Percentiles rank a stretch among this genome's conserved stretches.
Evolutionary conservation across 2,888 invertebrate genomes (phyloP).

Genomic region (Dicyrtoma fusca): DNA sequence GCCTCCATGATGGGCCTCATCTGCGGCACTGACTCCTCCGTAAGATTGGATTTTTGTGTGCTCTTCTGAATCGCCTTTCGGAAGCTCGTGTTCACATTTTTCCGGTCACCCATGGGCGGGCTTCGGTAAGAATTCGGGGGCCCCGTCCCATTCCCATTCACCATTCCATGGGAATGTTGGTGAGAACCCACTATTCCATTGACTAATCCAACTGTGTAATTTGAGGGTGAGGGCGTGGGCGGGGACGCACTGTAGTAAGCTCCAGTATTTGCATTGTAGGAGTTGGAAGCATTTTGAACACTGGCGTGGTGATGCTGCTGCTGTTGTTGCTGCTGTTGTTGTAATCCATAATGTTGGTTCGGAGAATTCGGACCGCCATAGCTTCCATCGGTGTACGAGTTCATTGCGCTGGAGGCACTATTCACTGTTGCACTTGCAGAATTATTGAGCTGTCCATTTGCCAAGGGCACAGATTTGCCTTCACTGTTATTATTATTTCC

Average conservation of each 20-base stretch:
- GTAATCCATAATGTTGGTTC: constrained; percentile 23
- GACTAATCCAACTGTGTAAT: constrained; percentile 12
- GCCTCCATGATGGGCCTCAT: constrained; percentile 48
- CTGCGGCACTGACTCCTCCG: constrained; percentile 65
- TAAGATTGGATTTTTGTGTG: constrained; percentile 63
- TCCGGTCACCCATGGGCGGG: constrained; percentile 47
- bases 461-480: constrained; percentile 7
- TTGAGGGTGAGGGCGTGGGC: constrained; percentile 23
- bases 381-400: constrained; percentile 12
- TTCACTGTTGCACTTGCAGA: constrained; percentile 17
- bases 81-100: constrained; percentile 55
- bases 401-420: neutral
- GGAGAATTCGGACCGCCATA: constrained; percentile 19
- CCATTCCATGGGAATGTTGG: constrained; percentile 27
- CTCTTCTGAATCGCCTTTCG: constrained; percentile 55
- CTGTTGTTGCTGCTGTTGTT: constrained; percentile 22
- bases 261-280: constrained; percentile 10
- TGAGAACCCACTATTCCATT: constrained; percentile 22
- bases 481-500: constrained; percentile 19
- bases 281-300: constrained; percentile 14
- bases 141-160: constrained; percentile 37
- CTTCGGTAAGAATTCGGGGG: constrained; percentile 47
- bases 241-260: constrained; percentile 36
- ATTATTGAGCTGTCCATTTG: constrained; percentile 28
- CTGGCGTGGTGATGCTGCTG: constrained; percentile 35